Base-by-base conservation (phyloP, 2,113 vertebrate genomes). In the Ciconia maguari region DNA sequence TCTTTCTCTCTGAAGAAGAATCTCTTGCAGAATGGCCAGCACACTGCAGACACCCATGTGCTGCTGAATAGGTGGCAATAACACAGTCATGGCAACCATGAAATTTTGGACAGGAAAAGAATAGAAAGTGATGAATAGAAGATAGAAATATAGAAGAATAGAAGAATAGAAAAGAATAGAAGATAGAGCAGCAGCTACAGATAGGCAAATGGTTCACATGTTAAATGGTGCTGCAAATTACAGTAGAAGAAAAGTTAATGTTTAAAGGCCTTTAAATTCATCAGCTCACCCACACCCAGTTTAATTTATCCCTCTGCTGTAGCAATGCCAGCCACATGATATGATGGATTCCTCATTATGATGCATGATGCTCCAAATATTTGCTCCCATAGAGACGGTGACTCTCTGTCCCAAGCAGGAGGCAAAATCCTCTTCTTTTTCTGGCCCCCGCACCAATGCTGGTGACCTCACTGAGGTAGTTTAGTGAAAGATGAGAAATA, bases 31-130 rank as follows among this genome's bases (percentile, higher is more conserved):
- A 88, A 55, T 13, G 18, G 16, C 34, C n/a, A 77, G 42, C 16
- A 57, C 36, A 57, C 27, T 41, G 25, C 32, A 89, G 64, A 15
- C 11, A 25, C 5, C 27, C 0, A 0, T 32, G 15, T 36, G 38
- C 55, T 64, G 7, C 30, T 60, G 55, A 75, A 11, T 20, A 78
- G 29, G 34, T 55, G 29, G 11, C 48, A 66, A 32, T 22, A 71
- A 42, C 55, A 66, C 38, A 71, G 30, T 8, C 36, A 51, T 2
- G 68, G 24, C 55, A 79, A 27, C 10, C 0, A 1, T 21, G 68
- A 81, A 21, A 6, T 84, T 82, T 27, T 34, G 61, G 38, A 8
- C 7, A 57, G 21, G 42, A 62, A 70, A 89, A 32, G 9, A 48
- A 55, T 25, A 89, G n/a, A 38, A 87, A 70, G 38, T 38, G 38